Percentiles rank a stretch among this genome's conserved stretches.
Evolutionary conservation across 2,113 vertebrate genomes (phyloP).

Genomic region (Pipra filicauda): DNA sequence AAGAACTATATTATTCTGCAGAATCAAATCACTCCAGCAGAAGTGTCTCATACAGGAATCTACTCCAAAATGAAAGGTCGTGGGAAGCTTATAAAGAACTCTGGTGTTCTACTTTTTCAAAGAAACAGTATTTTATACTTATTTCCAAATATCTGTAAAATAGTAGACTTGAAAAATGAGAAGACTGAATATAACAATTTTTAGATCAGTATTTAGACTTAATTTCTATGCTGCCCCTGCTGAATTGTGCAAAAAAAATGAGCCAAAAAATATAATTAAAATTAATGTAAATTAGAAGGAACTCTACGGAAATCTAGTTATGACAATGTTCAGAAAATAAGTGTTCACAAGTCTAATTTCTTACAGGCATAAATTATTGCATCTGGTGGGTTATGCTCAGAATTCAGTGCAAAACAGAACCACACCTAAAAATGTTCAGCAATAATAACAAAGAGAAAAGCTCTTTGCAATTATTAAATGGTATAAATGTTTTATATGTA

Average conservation of each 20-base stretch:
- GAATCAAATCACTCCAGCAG: background rate
- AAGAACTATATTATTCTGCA: background rate
- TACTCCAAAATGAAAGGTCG: background rate
- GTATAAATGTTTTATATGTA: background rate
- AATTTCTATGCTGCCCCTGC: background rate
- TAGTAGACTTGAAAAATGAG: background rate
- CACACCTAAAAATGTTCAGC: background rate
- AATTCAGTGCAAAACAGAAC: background rate
- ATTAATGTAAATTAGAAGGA: background rate
- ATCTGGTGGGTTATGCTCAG: background rate
- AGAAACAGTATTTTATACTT: background rate
- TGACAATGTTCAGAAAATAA: background rate
- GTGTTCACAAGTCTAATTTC: background rate
- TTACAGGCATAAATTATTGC: background rate
- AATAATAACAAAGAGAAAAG: background rate
- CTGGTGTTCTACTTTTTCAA: background rate
- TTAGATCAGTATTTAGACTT: background rate
- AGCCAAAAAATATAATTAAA: background rate
- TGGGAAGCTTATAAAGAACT: background rate
- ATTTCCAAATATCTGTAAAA: background rate
- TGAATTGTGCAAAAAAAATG: background rate
- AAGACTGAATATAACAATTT: background rate
- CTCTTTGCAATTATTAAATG: background rate
- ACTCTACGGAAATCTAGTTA: background rate
- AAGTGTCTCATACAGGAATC: background rate